Conservation (phyloP, 2,113 vertebrate species). For the Diadophis punctatus region DNA sequence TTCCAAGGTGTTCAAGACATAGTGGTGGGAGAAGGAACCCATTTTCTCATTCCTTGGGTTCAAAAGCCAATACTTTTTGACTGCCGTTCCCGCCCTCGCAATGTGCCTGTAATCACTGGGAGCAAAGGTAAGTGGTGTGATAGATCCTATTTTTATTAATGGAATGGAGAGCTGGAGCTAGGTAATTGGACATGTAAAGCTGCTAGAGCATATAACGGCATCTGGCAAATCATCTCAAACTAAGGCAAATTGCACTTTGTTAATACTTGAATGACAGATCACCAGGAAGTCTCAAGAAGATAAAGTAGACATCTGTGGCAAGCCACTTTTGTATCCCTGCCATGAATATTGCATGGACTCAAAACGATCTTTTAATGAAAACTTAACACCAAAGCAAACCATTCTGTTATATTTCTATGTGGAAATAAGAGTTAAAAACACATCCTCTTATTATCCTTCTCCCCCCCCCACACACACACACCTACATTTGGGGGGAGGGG, state of each 20-base stretch:
- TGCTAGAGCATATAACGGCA: neutral
- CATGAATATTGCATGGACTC: neutral
- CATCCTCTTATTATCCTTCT: neutral
- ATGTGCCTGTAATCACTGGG: slow-evolving; percentile 92
- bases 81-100: slow-evolving; percentile 93
- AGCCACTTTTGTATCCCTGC: neutral
- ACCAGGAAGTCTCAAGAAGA: neutral
- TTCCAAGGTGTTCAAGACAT: slow-evolving; percentile 87
- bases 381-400: neutral
- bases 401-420: neutral
- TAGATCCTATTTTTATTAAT: neutral
- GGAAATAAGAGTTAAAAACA: neutral
- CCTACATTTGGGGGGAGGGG: neutral
- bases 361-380: neutral
- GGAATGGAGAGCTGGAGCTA: neutral
- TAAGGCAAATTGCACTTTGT: neutral
- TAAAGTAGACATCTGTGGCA: neutral
- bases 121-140: slow-evolving; percentile 84
- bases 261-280: neutral
- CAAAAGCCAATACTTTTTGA: slow-evolving; percentile 96
- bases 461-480: neutral
- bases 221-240: neutral
- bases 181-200: neutral
- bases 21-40: slow-evolving; percentile 90
- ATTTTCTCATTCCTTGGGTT: slow-evolving; percentile 97